A percentile compares a stretch with the other conserved stretches of the same genome.
These are phyloP conservation scores for Eleutherodactylus coqui DNA, from an alignment of 2,797 vertebrate species.

Conservation along the genomic window DNA sequence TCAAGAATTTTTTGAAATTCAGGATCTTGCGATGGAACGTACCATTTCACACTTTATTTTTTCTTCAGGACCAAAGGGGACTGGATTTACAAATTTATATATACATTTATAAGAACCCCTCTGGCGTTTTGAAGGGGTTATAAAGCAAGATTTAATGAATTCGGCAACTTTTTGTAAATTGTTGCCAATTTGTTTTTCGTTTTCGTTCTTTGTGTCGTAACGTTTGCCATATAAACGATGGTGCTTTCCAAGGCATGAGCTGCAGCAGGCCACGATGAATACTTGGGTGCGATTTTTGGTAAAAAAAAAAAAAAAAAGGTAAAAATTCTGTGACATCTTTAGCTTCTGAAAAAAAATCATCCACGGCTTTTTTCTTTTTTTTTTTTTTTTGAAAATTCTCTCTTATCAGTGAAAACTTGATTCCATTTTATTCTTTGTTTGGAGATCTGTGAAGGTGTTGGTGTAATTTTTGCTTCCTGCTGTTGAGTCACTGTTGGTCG, in stretches of 20 bases:
- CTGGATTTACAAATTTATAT: constrained; percentile 6
- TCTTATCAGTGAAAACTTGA: background rate
- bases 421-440: background rate
- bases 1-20: constrained; percentile 7
- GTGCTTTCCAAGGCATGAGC: constrained; percentile 35
- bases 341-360: background rate
- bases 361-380: background rate
- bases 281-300: background rate
- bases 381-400: background rate
- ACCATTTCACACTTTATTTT: constrained; percentile 29
- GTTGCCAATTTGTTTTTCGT: constrained; percentile 12
- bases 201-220: background rate
- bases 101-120: background rate
- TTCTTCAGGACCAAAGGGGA: constrained; percentile 60
- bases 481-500: background rate
- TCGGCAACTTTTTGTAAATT: background rate
- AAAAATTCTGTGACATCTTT: background rate
- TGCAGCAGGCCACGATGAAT: constrained; percentile 26
- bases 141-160: background rate
- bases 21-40: background rate
- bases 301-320: background rate
- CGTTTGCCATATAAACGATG: constrained; percentile 7
- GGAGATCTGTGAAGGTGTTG: constrained; percentile 35
- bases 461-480: constrained; percentile 1
- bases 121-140: constrained; percentile 31